Percentiles rank a stretch among this genome's conserved stretches.
These are phyloP conservation scores for Prionailurus viverrinus DNA, from an alignment of 2,113 vertebrate species.

Conservation along the genomic window DNA sequence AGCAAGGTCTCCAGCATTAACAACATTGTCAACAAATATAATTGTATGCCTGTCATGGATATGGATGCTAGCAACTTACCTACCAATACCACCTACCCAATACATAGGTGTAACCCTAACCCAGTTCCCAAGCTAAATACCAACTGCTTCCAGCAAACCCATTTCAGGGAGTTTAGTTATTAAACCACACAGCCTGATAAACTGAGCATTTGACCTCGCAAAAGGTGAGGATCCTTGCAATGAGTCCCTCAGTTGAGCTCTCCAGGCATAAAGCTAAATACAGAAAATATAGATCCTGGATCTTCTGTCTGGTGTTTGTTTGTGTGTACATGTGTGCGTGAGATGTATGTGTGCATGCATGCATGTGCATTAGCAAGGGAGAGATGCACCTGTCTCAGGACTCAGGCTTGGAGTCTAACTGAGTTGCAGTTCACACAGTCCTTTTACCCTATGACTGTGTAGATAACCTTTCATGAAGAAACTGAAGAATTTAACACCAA, in stretches of 20 bases:
- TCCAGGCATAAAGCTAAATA: not conserved
- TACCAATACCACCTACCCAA: not conserved
- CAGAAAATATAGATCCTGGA: not conserved
- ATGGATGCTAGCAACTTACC: not conserved
- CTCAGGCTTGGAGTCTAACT: not conserved
- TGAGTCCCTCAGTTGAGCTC: not conserved
- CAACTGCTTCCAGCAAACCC: not conserved
- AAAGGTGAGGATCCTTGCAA: not conserved
- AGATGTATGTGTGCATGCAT: not conserved
- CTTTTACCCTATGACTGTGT: not conserved
- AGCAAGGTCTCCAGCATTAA: not conserved
- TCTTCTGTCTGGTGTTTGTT: not conserved
- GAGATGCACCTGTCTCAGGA: not conserved
- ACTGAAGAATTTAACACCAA: not conserved
- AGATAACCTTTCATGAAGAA: not conserved
- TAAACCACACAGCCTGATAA: not conserved
- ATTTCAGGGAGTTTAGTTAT: not conserved
- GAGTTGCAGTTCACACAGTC: not conserved
- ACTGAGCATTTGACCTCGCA: not conserved
- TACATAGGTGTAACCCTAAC: not conserved
- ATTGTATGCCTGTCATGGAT: not conserved
- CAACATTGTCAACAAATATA: not conserved
- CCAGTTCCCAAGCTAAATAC: not conserved
- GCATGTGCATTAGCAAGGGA: not conserved
- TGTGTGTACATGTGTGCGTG: not conserved